Evolutionary conservation across 2,888 invertebrate species (phyloP).

Genomic region (Tachina lurida): DNA sequence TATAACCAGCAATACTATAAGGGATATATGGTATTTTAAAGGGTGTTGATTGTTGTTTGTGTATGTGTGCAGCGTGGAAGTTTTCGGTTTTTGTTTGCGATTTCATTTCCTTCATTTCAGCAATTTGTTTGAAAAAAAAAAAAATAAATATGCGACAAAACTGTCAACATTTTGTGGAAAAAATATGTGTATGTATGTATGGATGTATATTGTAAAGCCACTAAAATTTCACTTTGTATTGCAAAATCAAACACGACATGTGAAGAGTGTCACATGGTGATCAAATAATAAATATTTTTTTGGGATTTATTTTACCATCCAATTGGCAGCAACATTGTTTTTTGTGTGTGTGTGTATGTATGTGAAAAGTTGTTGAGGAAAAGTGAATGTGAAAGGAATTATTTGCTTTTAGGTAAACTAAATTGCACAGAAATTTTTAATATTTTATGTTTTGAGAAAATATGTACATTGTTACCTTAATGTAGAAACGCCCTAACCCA

Average conservation of each 20-base stretch:
- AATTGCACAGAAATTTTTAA: not conserved
- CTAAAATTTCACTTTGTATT: conserved; percentile 53
- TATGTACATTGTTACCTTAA: too few species aligned
- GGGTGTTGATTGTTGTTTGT: not conserved
- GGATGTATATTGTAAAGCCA: not conserved
- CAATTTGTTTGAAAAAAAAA: conserved; percentile 44
- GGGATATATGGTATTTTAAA: not conserved
- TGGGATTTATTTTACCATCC: not conserved
- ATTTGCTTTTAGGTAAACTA: not conserved
- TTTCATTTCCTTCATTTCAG: conserved; percentile 26
- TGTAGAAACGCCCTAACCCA: too few species aligned
- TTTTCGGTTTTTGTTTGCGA: not conserved
- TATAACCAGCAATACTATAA: not conserved
- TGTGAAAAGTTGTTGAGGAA: not conserved
- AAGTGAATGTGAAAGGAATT: not conserved
- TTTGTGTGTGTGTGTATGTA: not conserved
- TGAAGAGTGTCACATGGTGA: conserved; percentile 40
- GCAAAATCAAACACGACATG: conserved; percentile 54
- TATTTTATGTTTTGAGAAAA: too few species aligned
- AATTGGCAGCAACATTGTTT: not conserved
- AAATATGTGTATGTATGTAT: not conserved
- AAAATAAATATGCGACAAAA: conserved; percentile 37
- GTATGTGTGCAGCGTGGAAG: not conserved
- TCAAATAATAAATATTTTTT: conserved; percentile 48
- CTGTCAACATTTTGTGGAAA: conserved; percentile 37